These are phyloP conservation scores for Ophioderma brevispina DNA, from an alignment of 35 echinoderm and acorn worm genomes.

Conservation along the genomic window DNA sequence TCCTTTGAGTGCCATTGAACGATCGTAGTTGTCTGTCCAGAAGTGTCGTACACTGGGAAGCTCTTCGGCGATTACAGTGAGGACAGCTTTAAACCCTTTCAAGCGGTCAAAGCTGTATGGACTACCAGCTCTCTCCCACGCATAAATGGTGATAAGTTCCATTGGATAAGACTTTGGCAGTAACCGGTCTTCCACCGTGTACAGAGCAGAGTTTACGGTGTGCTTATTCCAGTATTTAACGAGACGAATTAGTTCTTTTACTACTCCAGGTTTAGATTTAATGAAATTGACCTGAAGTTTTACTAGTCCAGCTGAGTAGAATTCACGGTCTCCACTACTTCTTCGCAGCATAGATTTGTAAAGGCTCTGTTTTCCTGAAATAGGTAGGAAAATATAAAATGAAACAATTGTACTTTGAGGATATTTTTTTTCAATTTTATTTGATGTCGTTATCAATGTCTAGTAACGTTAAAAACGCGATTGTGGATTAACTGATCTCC, in stretches of 20 bases:
- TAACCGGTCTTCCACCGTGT: too few species aligned
- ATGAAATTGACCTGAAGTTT: slow-evolving; percentile 2
- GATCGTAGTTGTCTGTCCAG: not conserved
- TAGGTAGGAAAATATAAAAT: too few species aligned
- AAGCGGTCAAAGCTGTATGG: not conserved
- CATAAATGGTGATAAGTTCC: slow-evolving; percentile 32
- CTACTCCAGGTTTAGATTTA: not conserved
- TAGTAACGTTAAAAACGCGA: too few species aligned
- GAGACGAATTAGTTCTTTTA: slow-evolving; percentile 22
- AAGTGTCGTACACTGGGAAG: not conserved
- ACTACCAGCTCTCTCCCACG: not conserved
- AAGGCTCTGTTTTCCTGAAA: too few species aligned
- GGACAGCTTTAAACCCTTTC: not conserved
- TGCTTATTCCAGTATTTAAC: slow-evolving; percentile 4
- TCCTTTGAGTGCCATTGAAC: too few species aligned
- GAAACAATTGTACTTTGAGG: too few species aligned
- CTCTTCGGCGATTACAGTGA: not conserved
- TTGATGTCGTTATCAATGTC: too few species aligned
- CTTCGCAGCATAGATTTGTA: not conserved
- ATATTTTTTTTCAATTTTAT: too few species aligned
- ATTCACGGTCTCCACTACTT: not conserved
- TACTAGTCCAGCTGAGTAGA: not conserved
- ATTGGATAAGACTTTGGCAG: slow-evolving; percentile 14
- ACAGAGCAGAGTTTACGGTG: not conserved
- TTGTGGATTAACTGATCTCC: too few species aligned